Percentiles rank a stretch among this genome's conserved stretches.
phyloP scores from a whole-genome alignment of 2,797 vertebrate species.

The Anguilla obscura region DNA sequence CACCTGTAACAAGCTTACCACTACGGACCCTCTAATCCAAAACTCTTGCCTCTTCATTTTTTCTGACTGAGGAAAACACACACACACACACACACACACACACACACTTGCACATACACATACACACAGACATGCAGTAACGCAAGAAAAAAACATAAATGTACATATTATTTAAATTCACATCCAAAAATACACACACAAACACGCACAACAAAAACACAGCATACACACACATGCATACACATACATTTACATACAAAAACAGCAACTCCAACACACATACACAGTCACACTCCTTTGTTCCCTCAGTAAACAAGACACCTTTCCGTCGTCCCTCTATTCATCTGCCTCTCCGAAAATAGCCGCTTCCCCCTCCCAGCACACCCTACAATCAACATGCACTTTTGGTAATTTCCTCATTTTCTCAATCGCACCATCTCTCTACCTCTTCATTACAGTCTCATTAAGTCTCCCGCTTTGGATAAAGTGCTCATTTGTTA shows the following conservation, averaged over 20 bases:
- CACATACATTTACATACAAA: not conserved
- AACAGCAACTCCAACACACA: slow-evolving; percentile 15
- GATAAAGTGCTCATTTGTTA: slow-evolving; percentile 17
- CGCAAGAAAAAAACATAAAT: not conserved
- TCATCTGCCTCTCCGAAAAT: not conserved
- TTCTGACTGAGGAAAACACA: not conserved
- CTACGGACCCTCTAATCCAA: not conserved
- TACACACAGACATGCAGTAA: not conserved
- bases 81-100: not conserved
- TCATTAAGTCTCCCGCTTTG: not conserved
- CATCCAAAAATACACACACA: not conserved
- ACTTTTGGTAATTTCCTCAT: not conserved
- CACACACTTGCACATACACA: slow-evolving; percentile 1
- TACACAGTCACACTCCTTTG: not conserved
- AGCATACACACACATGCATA: not conserved
- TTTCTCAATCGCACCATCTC: not conserved
- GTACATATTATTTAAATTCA: not conserved
- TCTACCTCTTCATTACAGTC: slow-evolving; percentile 33
- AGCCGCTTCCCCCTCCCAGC: not conserved
- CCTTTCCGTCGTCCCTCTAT: not conserved
- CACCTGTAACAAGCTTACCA: not conserved
- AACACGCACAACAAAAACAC: not conserved
- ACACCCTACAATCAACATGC: not conserved
- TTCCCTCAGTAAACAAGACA: not conserved
- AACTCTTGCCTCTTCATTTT: not conserved